These are phyloP conservation scores for Cotesia glomerata DNA, from an alignment of 1,140 invertebrate species.

Conservation along the genomic window DNA sequence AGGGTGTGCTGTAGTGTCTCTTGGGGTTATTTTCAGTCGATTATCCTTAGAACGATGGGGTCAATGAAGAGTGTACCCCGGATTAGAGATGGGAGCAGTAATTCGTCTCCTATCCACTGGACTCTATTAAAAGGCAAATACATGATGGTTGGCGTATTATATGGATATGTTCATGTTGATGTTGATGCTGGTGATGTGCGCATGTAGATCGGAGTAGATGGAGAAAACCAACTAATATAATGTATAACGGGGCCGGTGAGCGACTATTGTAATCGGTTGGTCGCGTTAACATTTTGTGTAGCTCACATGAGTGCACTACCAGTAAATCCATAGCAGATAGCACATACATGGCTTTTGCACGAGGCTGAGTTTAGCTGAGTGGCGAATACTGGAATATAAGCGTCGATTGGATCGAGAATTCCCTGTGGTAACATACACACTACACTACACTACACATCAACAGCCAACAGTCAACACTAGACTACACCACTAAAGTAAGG, in stretches of 20 bases:
- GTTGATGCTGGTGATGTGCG: neutral
- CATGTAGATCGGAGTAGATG: no score
- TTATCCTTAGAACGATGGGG: conserved; percentile 55
- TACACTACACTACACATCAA: neutral
- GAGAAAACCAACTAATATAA: neutral
- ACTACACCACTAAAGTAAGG: no score
- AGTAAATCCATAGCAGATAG: neutral
- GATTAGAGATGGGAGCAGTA: neutral
- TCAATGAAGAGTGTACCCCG: conserved; percentile 38
- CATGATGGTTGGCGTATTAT: neutral
- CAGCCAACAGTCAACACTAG: no score
- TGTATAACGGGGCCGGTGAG: neutral
- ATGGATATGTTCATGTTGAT: no score
- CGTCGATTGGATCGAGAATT: conserved; percentile 19
- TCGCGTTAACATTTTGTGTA: neutral
- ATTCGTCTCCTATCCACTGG: conserved; percentile 9
- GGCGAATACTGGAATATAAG: neutral
- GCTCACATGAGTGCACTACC: neutral
- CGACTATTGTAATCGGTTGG: neutral
- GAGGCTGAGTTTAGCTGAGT: no score
- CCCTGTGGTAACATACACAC: neutral
- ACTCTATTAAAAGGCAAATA: conserved; percentile 17
- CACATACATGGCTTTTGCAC: conserved; percentile 11
- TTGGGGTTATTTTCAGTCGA: conserved; percentile 63
- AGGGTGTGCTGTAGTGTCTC: conserved; percentile 45